Base-by-base conservation (phyloP, 2,113 vertebrate species). In the Tiliqua scincoides region DNA sequence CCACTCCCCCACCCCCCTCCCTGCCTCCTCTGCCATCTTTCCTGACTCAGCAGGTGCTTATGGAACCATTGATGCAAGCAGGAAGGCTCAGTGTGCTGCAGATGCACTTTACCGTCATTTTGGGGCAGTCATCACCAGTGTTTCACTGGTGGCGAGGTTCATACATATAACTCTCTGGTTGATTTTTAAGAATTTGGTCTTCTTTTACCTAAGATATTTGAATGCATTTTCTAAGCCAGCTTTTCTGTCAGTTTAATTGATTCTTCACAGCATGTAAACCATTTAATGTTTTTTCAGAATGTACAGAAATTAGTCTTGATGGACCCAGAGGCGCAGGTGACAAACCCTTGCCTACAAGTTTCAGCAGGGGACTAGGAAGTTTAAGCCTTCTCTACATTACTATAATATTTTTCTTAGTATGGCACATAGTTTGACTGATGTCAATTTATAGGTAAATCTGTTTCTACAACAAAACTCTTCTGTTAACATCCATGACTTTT, bases 211-310 rank as follows among this genome's bases (percentile, higher is more conserved):
- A 71, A 85, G 92, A 89, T 92, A 85, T 93, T 87, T 20, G 37
- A 89, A 40, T 74, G 83, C 25, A 74, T 91, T 80, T 67, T n/a
- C 62, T 48, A 65, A 87, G 57, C 81, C 48, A 88, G 37, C 62
- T 92, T 79, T 75, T 73, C 83, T 67, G 74, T 80, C 87, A 92
- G 62, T 61, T 83, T 90, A 91, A 90, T 92, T 94, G 88, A 89
- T 88, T 93, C 78, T 91, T 92, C 81, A 89, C 92, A 89, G 70
- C 73, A 94, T 91, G 88, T 89, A 93, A 94, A 92, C 85, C 83
- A 74, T 89, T 94, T 92, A 87, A 89, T 73, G n/a, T n/a, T 93
- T 91, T 67, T 75, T 68, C 85, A 65, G 52, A 79, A 89, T 63
- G 82, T 81, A 65, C 79, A 94, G 90, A 93, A 93, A 91, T 93